Percentiles rank a stretch among this genome's conserved stretches.
Evolutionary conservation across 2,113 vertebrate species (phyloP).

Genomic region (Lepisosteus oculatus): DNA sequence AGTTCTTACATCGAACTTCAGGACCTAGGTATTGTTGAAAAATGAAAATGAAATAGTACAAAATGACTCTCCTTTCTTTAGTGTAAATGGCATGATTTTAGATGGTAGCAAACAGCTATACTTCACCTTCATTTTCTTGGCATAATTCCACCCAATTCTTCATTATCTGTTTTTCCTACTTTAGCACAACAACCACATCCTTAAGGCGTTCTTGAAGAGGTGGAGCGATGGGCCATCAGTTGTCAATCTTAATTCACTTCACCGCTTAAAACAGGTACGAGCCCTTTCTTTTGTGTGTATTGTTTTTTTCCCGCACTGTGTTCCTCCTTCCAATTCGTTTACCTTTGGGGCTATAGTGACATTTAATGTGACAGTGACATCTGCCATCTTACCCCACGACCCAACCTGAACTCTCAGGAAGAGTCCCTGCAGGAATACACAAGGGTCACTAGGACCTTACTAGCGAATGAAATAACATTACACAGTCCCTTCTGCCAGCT

Average conservation of each 20-base stretch:
- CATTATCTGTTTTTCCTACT: not conserved
- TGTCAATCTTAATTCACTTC: not conserved
- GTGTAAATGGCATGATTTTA: conserved; percentile 3
- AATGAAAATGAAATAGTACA: no score
- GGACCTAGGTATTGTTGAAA: no score
- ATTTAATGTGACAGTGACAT: conserved; percentile 29
- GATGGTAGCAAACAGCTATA: not conserved
- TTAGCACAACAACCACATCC: not conserved
- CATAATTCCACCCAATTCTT: conserved; percentile 1
- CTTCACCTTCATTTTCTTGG: not conserved
- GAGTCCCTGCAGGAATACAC: conserved; percentile 27
- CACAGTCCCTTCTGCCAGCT: not conserved
- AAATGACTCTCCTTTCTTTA: conserved; percentile 4
- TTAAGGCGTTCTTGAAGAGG: not conserved
- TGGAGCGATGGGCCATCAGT: not conserved
- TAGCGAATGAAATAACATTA: not conserved
- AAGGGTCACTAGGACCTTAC: conserved; percentile 36
- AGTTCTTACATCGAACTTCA: no score
- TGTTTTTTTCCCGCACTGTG: not conserved
- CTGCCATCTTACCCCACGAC: conserved; percentile 37
- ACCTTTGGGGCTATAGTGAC: conserved; percentile 25
- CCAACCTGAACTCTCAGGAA: conserved; percentile 29
- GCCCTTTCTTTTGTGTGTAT: not conserved
- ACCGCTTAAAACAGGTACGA: not conserved
- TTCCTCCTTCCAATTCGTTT: not conserved